These are phyloP conservation scores for Bovichtus variegatus DNA, from an alignment of 2,797 vertebrate species.

Conservation along the genomic window DNA sequence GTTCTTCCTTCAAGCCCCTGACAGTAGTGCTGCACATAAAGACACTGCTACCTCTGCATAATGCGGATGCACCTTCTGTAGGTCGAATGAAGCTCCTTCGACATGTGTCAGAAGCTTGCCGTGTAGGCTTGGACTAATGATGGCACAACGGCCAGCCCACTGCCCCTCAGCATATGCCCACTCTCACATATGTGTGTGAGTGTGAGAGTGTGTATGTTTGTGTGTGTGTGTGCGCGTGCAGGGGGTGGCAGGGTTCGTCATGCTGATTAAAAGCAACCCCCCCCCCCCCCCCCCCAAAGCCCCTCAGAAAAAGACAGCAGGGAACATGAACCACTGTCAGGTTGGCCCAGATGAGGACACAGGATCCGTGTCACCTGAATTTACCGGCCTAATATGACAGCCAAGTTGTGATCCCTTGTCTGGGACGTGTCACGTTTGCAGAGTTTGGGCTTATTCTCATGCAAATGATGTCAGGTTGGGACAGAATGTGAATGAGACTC, in stretches of 20 bases:
- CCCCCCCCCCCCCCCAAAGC: conserved; percentile 76
- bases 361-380: conserved; percentile 86
- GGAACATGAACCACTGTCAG: conserved; percentile 87
- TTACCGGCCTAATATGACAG: conserved; percentile 88
- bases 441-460: conserved; percentile 86
- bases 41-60: conserved; percentile 87
- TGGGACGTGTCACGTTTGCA: conserved; percentile 82
- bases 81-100: conserved; percentile 84
- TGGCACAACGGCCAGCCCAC: conserved; percentile 87
- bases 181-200: conserved; percentile 63
- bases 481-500: conserved; percentile 87
- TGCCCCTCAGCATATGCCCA: conserved; percentile 85
- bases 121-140: conserved; percentile 89
- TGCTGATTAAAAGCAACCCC: conserved; percentile 86
- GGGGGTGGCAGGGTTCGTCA: conserved; percentile 83
- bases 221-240: conserved; percentile 34
- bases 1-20: conserved; percentile 82
- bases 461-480: conserved; percentile 86
- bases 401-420: conserved; percentile 85
- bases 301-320: conserved; percentile 85
- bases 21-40: conserved; percentile 85
- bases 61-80: conserved; percentile 86
- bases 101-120: conserved; percentile 88
- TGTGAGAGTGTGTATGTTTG: conserved; percentile 13
- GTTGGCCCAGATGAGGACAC: conserved; percentile 87